Evolutionary conservation across 92 coral and sea anemone species (phyloP), one percentile per base, ranked within the genome.

Genomic region (Desmophyllum pertusum): DNA sequence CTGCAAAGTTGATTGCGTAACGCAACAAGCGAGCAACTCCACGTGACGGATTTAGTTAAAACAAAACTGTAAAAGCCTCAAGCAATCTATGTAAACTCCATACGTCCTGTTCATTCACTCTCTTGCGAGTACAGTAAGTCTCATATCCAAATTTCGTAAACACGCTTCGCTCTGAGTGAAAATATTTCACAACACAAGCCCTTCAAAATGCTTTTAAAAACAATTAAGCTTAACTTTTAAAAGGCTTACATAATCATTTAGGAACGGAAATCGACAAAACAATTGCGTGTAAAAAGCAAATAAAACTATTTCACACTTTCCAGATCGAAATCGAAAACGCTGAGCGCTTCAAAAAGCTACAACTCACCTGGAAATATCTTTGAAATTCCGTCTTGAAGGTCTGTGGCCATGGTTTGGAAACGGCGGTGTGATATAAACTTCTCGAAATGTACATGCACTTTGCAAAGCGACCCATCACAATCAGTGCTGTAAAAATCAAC

Each of bases 341-440:
- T 23, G 1, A 10, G 30, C 46, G 23, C 31, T 33, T 10, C 14
- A 8, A 19, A n/a, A 36, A 18, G 66, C 29, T 14, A 38, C n/a
- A 38, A 10, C 70, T 82, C 11, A 82, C 86, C 79, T 70, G 79
- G 25, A 73, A 72, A 82, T 55, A 82, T 57, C 86, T 29, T 35
- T 82, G 86, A 61, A 82, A 82, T 59, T 39, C 79, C 59, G 84
- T 61, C 52, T 67, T 80, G 66, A 68, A 48, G 48, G 50, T 52
- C 18, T 68, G 55, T 15, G 65, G 43, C 76, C 43, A 80, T 0
- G 61, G 52, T 36, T 70, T 52, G 1, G 84, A 69, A 51, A 80
- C 77, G 19, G 76, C 66, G 11, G 76, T 80, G 50, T 80, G 84
- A 40, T 80, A 50, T 8, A 48, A 80, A 50, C 84, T 80, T 17